Evolutionary conservation across 2,797 vertebrate genomes (phyloP).

Genomic region (Cossypha niveicapilla): DNA sequence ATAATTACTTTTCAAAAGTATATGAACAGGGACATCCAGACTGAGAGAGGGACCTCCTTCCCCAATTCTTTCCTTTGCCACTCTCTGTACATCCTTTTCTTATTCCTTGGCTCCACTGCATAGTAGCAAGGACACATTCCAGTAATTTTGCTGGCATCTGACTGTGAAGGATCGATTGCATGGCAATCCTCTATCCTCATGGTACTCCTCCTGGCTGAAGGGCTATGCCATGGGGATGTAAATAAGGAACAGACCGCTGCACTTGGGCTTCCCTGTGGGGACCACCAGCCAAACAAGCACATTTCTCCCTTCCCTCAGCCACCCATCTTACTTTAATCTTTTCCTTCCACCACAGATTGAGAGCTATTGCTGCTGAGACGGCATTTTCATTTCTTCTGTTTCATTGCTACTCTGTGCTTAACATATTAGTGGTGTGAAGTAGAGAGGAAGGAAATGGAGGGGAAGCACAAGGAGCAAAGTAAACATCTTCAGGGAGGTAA

Average conservation of each 20-base stretch:
- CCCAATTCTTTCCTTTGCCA: not conserved
- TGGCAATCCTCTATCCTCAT: not conserved
- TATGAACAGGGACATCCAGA: not conserved
- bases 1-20: not conserved
- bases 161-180: not conserved
- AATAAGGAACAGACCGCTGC: not conserved
- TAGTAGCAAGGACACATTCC: not conserved
- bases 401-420: not conserved
- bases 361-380: not conserved
- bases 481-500: not conserved
- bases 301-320: not conserved
- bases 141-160: not conserved
- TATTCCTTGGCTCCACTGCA: not conserved
- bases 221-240: accelerated
- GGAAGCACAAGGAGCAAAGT: constrained; percentile 6
- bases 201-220: not conserved
- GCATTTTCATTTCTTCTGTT: not conserved
- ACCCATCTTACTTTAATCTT: not conserved
- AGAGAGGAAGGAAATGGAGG: constrained; percentile 6
- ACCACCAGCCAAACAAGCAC: accelerated
- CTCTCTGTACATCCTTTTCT: not conserved
- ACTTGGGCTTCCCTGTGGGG: not conserved
- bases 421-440: not conserved
- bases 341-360: not conserved
- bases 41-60: not conserved